Percentiles rank a stretch among this genome's conserved stretches.
phyloP scores from a whole-genome alignment of 2,113 vertebrate genomes.

The Mustelus asterias region DNA sequence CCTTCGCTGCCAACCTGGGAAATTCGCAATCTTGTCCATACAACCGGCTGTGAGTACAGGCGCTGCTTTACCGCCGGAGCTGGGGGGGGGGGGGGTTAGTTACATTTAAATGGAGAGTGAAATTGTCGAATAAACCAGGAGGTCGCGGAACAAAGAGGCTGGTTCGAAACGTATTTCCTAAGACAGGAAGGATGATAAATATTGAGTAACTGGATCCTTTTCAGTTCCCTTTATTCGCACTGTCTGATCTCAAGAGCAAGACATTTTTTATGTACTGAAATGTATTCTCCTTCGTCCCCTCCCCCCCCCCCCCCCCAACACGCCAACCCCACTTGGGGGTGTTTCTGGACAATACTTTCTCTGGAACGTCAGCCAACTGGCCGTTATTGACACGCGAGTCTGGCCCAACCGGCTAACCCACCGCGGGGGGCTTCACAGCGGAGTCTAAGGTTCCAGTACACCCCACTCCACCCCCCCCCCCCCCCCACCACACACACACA shows the following conservation, averaged over 20 bases:
- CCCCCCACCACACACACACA: no score
- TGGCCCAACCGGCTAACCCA: neutral
- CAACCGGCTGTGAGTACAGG: conserved; percentile 2
- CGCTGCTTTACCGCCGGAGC: neutral
- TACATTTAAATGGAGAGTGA: neutral
- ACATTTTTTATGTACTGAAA: neutral
- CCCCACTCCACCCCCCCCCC: no score
- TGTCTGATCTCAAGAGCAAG: neutral
- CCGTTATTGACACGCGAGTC: neutral
- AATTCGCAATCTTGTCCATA: neutral
- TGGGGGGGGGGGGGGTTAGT: no score
- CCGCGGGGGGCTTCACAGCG: neutral
- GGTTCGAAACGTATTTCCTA: neutral
- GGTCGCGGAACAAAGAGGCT: neutral
- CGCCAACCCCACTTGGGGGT: no score
- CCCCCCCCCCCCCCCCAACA: no score
- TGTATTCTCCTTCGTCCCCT: neutral
- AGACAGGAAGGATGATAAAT: neutral
- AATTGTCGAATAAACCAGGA: neutral
- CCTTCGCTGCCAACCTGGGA: neutral
- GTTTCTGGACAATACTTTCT: no score
- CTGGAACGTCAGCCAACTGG: neutral
- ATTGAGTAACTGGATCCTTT: neutral
- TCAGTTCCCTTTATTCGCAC: neutral
- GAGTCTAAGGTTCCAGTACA: no score